phyloP scores from a whole-genome alignment of 2,113 vertebrate genomes.

The Thunnus maccoyii region DNA sequence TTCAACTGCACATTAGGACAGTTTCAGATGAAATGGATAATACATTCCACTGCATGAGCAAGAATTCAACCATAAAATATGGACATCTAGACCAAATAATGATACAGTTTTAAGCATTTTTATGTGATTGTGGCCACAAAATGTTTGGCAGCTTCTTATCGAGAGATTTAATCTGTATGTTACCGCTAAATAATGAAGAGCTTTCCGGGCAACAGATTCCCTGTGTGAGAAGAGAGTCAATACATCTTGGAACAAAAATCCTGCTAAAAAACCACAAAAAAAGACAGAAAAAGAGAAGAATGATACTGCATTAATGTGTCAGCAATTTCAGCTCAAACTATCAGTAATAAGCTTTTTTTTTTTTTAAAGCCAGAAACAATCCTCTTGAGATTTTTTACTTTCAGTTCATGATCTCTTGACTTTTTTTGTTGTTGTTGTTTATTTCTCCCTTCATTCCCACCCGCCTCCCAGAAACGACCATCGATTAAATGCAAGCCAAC shows the following conservation, averaged over 20 bases:
- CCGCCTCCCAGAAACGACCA: constrained; percentile 40
- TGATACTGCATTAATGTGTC: constrained; percentile 10
- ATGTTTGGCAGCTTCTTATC: constrained; percentile 31
- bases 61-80: not conserved
- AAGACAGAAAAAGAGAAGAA: constrained; percentile 6
- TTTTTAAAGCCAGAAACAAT: constrained; percentile 25
- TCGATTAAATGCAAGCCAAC: constrained; percentile 72
- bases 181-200: constrained; percentile 50
- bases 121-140: not conserved
- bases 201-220: constrained; percentile 28
- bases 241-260: constrained; percentile 21
- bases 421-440: constrained; percentile 20
- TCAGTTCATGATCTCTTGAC: constrained; percentile 36
- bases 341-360: constrained; percentile 34
- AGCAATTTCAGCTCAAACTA: constrained; percentile 26
- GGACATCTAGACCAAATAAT: not conserved
- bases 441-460: constrained; percentile 24
- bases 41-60: not conserved
- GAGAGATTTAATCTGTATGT: constrained; percentile 17
- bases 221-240: constrained; percentile 28
- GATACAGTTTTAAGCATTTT: not conserved
- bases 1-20: not conserved
- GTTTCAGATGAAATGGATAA: not conserved
- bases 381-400: constrained; percentile 24
- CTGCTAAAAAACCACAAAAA: constrained; percentile 1